Base-by-base conservation (phyloP, 2,113 vertebrate genomes). In the Chaetura pelagica region DNA sequence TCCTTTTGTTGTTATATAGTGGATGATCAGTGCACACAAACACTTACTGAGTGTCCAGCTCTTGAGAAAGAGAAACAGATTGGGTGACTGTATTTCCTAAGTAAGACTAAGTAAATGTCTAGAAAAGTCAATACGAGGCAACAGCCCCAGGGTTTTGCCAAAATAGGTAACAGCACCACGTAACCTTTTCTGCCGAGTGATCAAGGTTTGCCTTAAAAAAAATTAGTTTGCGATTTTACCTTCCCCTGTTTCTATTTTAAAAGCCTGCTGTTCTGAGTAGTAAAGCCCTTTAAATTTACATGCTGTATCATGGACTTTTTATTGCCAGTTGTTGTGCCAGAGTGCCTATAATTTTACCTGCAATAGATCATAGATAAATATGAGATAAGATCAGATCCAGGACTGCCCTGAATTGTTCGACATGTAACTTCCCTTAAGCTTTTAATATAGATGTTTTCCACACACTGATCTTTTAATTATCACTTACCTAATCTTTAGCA, bases 51-150 rank as follows among this genome's bases (percentile, higher is more conserved):
- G 9, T 54, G 68, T 49, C n/a, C 61, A 54, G n/a, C 48, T 68
- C 42, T 81, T 7, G n/a, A 84, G 74, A 58, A 76, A 81, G 5
- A 87, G 35, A 38, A 89, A 87, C n/a, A 74, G 32, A 77, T 52
- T 40, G n/a, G 15, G 51, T 2, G 32, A 81, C 69, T 81, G 68
- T 69, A 40, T 89, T 89, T 86, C 80, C 84, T 86, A 86, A 71
- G 84, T 75, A 93, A 91, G 76, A 83, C 44, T 89, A 89, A 91
- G 69, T 84, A 93, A 89, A 91, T 57, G 38, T 59, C 81, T 91
- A 22, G 52, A 84, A 91, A 94, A 91, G 81, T 92, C 82, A 84
- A 46, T 67, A 75, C 17, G 38, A 78, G 48, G 67, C 71, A 67
- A 88, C 57, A 90, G 24, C 38, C 58, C 8, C 16, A 55, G 44